Percentiles rank a stretch among this genome's conserved stretches.
Conservation (phyloP, 2,113 vertebrate species). For the Cebus imitator region DNA sequence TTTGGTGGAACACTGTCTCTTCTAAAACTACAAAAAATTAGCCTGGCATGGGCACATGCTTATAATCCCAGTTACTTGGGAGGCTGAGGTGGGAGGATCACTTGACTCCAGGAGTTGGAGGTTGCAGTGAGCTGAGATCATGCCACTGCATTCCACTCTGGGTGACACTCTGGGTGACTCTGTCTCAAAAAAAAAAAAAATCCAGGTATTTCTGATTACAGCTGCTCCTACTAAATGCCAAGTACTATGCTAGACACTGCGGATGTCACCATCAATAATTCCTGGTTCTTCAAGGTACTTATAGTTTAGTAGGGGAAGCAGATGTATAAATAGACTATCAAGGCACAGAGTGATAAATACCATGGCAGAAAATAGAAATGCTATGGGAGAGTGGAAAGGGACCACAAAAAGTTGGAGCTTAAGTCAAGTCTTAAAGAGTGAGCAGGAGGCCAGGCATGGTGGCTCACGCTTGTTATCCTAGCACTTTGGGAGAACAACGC, state of each 20-base stretch:
- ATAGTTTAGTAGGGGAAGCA: background rate
- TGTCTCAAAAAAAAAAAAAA: background rate
- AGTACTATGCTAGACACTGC: background rate
- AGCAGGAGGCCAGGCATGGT: background rate
- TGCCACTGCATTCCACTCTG: too few relatives aligned
- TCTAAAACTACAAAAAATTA: too few relatives aligned
- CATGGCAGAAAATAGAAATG: background rate
- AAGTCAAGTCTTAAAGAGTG: background rate
- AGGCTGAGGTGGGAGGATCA: too few relatives aligned
- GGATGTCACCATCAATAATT: background rate
- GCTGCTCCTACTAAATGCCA: background rate
- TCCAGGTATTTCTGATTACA: background rate
- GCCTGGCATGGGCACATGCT: too few relatives aligned
- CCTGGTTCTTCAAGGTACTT: background rate
- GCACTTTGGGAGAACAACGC: too few relatives aligned
- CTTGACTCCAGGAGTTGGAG: too few relatives aligned
- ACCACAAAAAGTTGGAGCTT: background rate
- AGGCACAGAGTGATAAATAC: background rate
- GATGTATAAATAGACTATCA: background rate
- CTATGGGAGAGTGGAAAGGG: background rate
- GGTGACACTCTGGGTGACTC: too few relatives aligned
- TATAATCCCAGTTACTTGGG: too few relatives aligned
- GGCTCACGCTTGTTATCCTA: too few relatives aligned
- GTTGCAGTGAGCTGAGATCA: too few relatives aligned
- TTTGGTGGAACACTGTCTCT: too few relatives aligned